These are phyloP conservation scores for Phasianus colchicus DNA, from an alignment of 2,113 vertebrate species.

Conservation along the genomic window DNA sequence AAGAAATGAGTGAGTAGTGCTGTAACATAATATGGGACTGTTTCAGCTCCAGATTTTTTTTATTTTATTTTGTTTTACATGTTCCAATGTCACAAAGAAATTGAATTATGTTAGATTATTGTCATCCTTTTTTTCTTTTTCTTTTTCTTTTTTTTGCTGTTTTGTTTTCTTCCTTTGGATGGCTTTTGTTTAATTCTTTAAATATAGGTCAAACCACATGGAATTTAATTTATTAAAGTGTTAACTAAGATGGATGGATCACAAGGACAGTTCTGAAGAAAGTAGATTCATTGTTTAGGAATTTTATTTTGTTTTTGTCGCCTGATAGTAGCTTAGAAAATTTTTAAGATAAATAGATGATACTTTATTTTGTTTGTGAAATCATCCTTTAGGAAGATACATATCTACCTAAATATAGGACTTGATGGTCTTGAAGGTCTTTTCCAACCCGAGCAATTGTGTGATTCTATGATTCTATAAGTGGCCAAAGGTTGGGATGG, in stretches of 20 bases:
- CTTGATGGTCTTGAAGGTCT: too few relatives aligned
- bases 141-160: not conserved
- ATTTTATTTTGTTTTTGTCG: not conserved
- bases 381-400: not conserved
- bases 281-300: fast-evolving
- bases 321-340: not conserved
- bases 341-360: not conserved
- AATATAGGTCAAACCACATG: not conserved
- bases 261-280: not conserved
- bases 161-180: not conserved
- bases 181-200: not conserved
- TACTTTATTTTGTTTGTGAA: not conserved
- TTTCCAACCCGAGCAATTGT: too few relatives aligned
- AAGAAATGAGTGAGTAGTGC: not conserved
- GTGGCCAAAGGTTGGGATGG: not conserved
- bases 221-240: not conserved
- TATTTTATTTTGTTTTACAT: not conserved
- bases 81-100: not conserved
- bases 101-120: not conserved
- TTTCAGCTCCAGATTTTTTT: not conserved
- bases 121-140: not conserved
- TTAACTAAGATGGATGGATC: fast-evolving
- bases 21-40: not conserved
- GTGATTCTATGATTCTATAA: not conserved
- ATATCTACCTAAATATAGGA: not conserved